These are phyloP conservation scores for Temnothorax rugatulus DNA, from an alignment of 2,888 invertebrate genomes.

Conservation along the genomic window DNA sequence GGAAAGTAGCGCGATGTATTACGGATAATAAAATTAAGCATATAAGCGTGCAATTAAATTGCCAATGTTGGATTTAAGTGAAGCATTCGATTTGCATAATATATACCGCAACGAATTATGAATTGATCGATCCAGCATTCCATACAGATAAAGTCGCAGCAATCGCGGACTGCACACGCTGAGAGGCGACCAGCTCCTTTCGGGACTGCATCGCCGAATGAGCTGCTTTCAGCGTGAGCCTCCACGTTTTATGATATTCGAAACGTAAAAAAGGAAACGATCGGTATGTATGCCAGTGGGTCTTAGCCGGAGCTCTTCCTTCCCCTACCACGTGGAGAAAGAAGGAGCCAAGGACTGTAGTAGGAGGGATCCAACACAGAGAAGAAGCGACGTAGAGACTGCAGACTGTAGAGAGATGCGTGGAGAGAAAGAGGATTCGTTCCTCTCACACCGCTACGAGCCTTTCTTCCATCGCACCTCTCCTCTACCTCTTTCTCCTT, in stretches of 20 bases:
- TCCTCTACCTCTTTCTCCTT: conserved; percentile 13
- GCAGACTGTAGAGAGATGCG: neutral
- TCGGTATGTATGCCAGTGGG: conserved; percentile 85
- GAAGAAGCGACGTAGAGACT: neutral
- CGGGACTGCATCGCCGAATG: conserved; percentile 79
- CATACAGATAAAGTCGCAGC: neutral
- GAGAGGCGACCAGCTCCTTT: conserved; percentile 40
- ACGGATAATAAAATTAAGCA: neutral
- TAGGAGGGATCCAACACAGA: conserved; percentile 27
- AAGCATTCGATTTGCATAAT: neutral
- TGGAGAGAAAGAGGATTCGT: conserved; percentile 54
- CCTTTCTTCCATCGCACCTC: conserved; percentile 17
- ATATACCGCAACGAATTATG: neutral
- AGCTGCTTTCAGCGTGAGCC: conserved; percentile 77
- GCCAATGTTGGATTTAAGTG: neutral
- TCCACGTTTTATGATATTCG: conserved; percentile 85
- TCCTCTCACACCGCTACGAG: conserved; percentile 34
- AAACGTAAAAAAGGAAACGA: conserved; percentile 85
- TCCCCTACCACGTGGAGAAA: conserved; percentile 52
- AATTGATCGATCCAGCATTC: neutral
- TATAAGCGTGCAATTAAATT: neutral
- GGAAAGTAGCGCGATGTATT: neutral
- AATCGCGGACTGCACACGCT: neutral
- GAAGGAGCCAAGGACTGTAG: conserved; percentile 41
- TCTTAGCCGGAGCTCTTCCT: conserved; percentile 74